phyloP scores from a whole-genome alignment of 2,113 vertebrate species.

The Melospiza melodia region DNA sequence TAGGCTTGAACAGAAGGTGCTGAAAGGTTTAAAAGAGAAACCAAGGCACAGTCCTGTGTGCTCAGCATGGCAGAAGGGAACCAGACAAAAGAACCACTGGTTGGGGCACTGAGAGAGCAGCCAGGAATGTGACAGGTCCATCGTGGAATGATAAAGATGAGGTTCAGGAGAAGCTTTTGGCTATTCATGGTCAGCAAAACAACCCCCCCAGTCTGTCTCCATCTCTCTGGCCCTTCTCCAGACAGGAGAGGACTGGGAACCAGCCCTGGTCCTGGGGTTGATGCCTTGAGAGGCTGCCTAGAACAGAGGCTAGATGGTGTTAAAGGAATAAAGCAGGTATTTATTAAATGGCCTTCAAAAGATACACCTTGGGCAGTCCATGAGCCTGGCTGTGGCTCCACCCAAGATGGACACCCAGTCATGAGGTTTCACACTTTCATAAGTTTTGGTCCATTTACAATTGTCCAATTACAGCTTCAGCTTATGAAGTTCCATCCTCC shows the following conservation, averaged over 20 bases:
- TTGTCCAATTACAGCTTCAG: neutral
- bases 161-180: neutral
- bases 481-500: neutral
- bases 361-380: neutral
- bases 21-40: neutral
- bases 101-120: neutral
- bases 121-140: neutral
- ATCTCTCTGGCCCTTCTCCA: neutral
- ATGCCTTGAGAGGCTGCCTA: neutral
- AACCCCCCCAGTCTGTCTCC: neutral
- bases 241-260: neutral
- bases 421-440: neutral
- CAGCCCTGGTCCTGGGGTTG: neutral
- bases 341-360: neutral
- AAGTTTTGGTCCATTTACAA: neutral
- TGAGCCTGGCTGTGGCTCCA: rapidly evolving
- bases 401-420: rapidly evolving
- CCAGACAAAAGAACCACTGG: neutral
- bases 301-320: neutral
- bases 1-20: neutral
- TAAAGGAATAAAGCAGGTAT: too few species aligned
- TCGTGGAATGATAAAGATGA: neutral
- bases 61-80: rapidly evolving
- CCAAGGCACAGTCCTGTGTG: neutral
- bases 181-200: neutral